Evolutionary conservation across 2,113 vertebrate genomes (phyloP).

Genomic region (Syrrhaptes paradoxus): DNA sequence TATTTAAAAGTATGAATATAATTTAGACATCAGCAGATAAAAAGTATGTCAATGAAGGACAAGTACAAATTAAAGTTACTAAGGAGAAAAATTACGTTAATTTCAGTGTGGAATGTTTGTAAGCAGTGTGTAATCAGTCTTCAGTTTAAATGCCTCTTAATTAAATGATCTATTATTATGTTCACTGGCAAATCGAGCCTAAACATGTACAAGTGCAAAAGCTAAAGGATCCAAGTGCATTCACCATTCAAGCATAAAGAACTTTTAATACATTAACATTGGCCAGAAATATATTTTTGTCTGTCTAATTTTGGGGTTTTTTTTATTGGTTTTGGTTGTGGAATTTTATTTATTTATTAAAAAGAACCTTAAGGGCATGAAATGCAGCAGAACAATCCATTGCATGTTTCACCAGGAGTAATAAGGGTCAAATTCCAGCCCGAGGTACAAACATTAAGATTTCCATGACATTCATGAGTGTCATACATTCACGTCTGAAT

Average conservation of each 20-base stretch:
- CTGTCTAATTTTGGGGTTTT: background rate
- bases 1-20: constrained; percentile 45
- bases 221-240: constrained; percentile 18
- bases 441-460: background rate
- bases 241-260: background rate
- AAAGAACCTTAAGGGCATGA: background rate
- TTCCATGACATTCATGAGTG: background rate
- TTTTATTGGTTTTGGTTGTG: background rate
- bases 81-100: constrained; percentile 53
- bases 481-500: background rate
- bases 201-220: constrained; percentile 59
- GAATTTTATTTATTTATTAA: background rate
- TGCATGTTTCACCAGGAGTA: background rate
- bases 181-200: constrained; percentile 56
- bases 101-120: constrained; percentile 57
- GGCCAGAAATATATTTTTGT: background rate
- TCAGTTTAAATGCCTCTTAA: constrained; percentile 72
- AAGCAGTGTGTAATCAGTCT: constrained; percentile 68
- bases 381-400: background rate
- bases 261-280: background rate
- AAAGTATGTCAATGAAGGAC: constrained; percentile 63
- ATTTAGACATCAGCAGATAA: constrained; percentile 58
- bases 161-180: constrained; percentile 74
- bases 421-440: background rate
- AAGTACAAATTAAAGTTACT: constrained; percentile 69